A percentile compares a stretch with the other conserved stretches of the same genome.
These are phyloP conservation scores for Ennomos erosarius DNA, from an alignment of 2,888 invertebrate genomes.

Conservation along the genomic window DNA sequence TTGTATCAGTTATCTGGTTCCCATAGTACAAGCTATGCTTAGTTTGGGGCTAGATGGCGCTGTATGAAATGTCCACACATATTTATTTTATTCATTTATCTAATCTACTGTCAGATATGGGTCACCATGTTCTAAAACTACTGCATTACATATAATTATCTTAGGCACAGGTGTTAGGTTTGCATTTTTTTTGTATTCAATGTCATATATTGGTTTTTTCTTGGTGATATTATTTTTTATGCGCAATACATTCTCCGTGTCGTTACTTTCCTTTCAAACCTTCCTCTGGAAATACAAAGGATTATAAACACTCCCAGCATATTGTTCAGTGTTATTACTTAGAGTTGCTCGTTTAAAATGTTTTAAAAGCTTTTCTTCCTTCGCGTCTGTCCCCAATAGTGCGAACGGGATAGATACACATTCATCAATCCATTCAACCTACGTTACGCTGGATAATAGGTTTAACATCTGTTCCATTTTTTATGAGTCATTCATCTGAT, in stretches of 20 bases:
- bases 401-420: constrained; percentile 14
- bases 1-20: no score
- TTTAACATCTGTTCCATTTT: constrained; percentile 1
- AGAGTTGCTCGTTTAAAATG: constrained; percentile 41
- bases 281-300: constrained; percentile 40
- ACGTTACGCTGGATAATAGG: background rate
- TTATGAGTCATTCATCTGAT: no score
- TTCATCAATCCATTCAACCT: constrained; percentile 7
- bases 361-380: constrained; percentile 41
- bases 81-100: no score
- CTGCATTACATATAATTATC: no score
- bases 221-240: constrained; percentile 3
- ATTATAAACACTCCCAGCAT: constrained; percentile 37
- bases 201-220: background rate
- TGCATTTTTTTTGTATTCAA: background rate
- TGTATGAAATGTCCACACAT: no score
- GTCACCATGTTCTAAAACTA: no score
- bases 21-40: no score
- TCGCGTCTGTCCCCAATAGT: constrained; percentile 13
- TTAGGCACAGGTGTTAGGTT: no score
- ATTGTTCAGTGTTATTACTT: constrained; percentile 45
- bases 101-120: no score
- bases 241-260: background rate
- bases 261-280: constrained; percentile 6
- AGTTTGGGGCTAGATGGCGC: no score